These are phyloP conservation scores for Phyllopteryx taeniolatus DNA, from an alignment of 2,113 vertebrate species.

Conservation along the genomic window DNA sequence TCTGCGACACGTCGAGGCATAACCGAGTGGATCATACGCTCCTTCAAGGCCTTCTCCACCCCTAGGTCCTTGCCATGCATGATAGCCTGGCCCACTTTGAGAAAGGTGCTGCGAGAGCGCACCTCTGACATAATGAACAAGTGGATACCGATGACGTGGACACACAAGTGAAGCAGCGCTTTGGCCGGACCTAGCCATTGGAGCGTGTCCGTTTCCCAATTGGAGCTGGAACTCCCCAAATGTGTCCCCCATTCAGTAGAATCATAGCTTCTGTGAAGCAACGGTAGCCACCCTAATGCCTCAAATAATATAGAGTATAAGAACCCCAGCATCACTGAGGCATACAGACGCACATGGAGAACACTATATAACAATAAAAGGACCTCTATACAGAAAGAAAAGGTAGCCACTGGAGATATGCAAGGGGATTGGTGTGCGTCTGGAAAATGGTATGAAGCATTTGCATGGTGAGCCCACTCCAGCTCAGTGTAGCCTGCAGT, in stretches of 20 bases:
- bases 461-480: constrained; percentile 62
- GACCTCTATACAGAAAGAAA: constrained; percentile 93
- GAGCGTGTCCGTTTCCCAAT: constrained; percentile 49
- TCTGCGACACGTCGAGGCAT: constrained; percentile 95
- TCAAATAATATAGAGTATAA: constrained; percentile 91
- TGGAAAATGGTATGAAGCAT: constrained; percentile 42
- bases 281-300: constrained; percentile 83
- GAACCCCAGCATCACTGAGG: constrained; percentile 87
- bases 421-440: constrained; percentile 62
- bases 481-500: constrained; percentile 61
- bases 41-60: constrained; percentile 97
- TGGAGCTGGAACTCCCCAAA: neutral
- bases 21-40: constrained; percentile 98
- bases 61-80: constrained; percentile 98
- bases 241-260: constrained; percentile 15
- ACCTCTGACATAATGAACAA: constrained; percentile 97
- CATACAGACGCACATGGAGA: constrained; percentile 91
- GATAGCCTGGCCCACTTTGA: constrained; percentile 97
- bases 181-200: constrained; percentile 85
- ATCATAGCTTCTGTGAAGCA: constrained; percentile 58
- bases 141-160: constrained; percentile 91
- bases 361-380: constrained; percentile 93
- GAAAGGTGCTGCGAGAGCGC: constrained; percentile 93
- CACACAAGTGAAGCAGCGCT: constrained; percentile 88
- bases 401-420: constrained; percentile 91